phyloP scores from a whole-genome alignment of 2,797 vertebrate species.

The Ateles fusciceps region DNA sequence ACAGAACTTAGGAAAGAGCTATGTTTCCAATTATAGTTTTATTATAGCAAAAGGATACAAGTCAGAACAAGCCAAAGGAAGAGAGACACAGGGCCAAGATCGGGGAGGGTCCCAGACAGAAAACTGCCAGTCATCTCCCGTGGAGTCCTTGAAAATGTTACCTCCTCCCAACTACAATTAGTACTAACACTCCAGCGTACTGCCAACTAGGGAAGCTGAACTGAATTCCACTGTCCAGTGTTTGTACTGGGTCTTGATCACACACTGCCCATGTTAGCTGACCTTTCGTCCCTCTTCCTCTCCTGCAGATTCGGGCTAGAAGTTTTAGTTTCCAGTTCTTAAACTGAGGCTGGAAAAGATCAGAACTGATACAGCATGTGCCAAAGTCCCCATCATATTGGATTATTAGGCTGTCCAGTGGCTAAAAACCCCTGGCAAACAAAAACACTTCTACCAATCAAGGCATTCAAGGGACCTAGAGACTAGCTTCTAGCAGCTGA shows the following conservation, averaged over 20 bases:
- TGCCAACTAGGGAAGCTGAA: not conserved
- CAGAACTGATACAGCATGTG: not conserved
- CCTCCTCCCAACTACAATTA: not conserved
- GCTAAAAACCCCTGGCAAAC: not conserved
- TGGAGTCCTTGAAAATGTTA: not conserved
- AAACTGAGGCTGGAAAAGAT: not conserved
- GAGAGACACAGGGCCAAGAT: not conserved
- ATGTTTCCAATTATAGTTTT: not conserved
- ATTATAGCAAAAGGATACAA: not conserved
- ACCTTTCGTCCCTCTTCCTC: not conserved
- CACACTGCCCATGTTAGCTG: not conserved
- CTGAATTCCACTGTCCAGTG: not conserved
- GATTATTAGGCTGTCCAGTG: not conserved
- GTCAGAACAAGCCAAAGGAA: not conserved
- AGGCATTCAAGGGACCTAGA: not conserved
- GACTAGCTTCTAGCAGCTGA: not conserved
- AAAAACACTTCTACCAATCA: not conserved
- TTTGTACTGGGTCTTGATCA: not conserved
- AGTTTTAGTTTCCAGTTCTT: not conserved
- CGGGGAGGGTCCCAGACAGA: too few relatives aligned
- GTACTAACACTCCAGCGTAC: not conserved
- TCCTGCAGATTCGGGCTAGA: not conserved
- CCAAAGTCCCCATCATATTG: not conserved
- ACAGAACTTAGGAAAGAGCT: not conserved
- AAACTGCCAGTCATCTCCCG: not conserved